phyloP scores from a whole-genome alignment of 2,113 vertebrate genomes.

The Rhinichthys klamathensis region DNA sequence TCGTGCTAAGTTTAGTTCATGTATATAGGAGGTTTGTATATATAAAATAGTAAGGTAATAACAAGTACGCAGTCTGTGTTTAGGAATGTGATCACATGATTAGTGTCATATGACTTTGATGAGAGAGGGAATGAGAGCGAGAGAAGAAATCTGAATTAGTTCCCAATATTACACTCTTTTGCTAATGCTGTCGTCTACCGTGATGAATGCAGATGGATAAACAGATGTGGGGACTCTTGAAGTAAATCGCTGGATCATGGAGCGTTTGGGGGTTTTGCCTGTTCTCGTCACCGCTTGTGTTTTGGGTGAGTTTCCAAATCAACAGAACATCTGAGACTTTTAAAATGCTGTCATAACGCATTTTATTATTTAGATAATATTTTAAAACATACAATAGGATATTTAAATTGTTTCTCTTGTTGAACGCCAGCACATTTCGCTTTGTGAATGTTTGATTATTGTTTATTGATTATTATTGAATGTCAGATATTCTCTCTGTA shows the following conservation, averaged over 20 bases:
- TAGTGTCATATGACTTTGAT: slow-evolving; percentile 75
- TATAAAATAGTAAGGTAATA: not conserved
- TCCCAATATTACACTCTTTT: slow-evolving; percentile 28
- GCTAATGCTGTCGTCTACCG: not conserved
- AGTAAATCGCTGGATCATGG: slow-evolving; percentile 67
- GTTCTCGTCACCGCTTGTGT: slow-evolving; percentile 63
- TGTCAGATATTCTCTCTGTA: too few relatives aligned
- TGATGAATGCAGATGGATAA: slow-evolving; percentile 61
- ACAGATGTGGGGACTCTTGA: slow-evolving; percentile 49
- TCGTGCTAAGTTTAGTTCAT: not conserved
- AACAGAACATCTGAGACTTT: not conserved
- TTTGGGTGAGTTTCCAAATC: slow-evolving; percentile 64
- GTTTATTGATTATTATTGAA: too few relatives aligned
- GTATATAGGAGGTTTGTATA: not conserved
- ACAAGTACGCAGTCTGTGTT: not conserved
- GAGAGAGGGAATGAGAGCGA: slow-evolving; percentile 45
- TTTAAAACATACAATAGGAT: not conserved
- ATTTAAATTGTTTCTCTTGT: not conserved
- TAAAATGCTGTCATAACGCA: not conserved
- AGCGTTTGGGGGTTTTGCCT: slow-evolving; percentile 57
- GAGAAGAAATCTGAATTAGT: slow-evolving; percentile 44
- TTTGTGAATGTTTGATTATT: not conserved
- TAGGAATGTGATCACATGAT: slow-evolving; percentile 72
- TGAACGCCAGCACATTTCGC: not conserved
- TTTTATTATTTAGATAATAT: not conserved